Base-by-base conservation (phyloP, 2,888 invertebrate genomes). In the Caenorhabditis drosophilae region DNA sequence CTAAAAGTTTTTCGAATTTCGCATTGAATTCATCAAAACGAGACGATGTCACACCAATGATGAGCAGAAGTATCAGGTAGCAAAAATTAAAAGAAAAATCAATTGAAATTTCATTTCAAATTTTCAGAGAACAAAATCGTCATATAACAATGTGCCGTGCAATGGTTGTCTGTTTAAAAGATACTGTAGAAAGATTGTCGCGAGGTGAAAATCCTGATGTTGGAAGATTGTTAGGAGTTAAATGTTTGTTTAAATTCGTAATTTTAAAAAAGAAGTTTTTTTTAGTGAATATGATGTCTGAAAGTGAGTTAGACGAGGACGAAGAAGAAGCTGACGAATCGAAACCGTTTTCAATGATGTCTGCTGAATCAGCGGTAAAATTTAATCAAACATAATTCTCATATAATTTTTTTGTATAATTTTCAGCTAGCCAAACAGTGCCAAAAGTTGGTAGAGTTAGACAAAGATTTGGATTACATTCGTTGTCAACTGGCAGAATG, bases 1-100 rank as follows among this genome's bases (percentile, higher is more conserved):
- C 69, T 1, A 73, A 73, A 36, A 67, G 67, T 48, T 54, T 67
- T 16, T 73, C 73, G n/a, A 67, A 67, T 36, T 73, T 70, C 44
- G 66, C 63, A 2, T 49, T 73, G 23, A 60, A 70, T 38, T 50
- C 59, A 23, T 27, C 48, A 11, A 67, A 66, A 36, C 47, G 55
- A 9, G 67, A 70, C 36, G 67, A 67, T 23, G 49, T 73, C 3
- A 67, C 70, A 1, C 52, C 70, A 6, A 55, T 51, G 50, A 73
- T 73, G 73, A 73, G 73, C 36, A 61, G 67, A 15, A 54, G 54
- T 18, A 56, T 73, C 25, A 48, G 63, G 63, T 63, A 12, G 7
- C 11, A 18, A 54, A 22, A 41, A 41, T n/a, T 18, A 22, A 11
- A 6, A 11, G 23, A 12, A 6, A 7, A 11, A 7, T 20, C 16